Evolutionary conservation across 1,140 invertebrate species (phyloP).

Genomic region (Drosophila kohkoa): DNA sequence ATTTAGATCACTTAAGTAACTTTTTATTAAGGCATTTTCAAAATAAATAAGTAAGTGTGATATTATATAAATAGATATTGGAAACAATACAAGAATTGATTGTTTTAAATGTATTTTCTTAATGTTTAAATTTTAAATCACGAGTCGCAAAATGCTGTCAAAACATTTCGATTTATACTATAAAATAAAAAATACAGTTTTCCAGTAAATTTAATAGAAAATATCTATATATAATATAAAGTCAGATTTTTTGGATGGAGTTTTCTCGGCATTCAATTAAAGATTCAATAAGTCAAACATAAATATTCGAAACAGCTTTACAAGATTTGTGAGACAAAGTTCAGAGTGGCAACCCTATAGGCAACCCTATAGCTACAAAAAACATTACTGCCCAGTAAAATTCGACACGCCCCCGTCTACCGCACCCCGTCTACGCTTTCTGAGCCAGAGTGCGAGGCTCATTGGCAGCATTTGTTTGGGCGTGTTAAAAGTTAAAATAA

Average conservation of each 20-base stretch:
- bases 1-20: too few species aligned
- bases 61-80: too few species aligned
- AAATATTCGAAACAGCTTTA: conserved; percentile 45
- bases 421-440: conserved; percentile 14
- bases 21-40: too few species aligned
- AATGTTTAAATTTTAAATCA: too few species aligned
- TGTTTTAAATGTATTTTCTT: too few species aligned
- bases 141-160: too few species aligned
- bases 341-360: conserved; percentile 41
- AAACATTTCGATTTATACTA: too few species aligned
- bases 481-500: conserved; percentile 83
- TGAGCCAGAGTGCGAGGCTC: conserved; percentile 41
- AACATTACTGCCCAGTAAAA: conserved; percentile 32
- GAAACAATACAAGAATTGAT: too few species aligned
- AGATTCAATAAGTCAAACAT: conserved; percentile 31
- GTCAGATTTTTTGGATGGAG: background rate
- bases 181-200: too few species aligned
- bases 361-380: conserved; percentile 1
- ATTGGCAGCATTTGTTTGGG: conserved; percentile 69
- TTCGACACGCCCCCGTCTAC: conserved; percentile 25
- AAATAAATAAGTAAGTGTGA: too few species aligned
- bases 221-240: background rate
- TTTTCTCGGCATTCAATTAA: conserved; percentile 17
- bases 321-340: conserved; percentile 65
- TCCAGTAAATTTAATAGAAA: too few species aligned